Base-by-base conservation (phyloP, 2,888 invertebrate species). In the Platycheirus albimanus region DNA sequence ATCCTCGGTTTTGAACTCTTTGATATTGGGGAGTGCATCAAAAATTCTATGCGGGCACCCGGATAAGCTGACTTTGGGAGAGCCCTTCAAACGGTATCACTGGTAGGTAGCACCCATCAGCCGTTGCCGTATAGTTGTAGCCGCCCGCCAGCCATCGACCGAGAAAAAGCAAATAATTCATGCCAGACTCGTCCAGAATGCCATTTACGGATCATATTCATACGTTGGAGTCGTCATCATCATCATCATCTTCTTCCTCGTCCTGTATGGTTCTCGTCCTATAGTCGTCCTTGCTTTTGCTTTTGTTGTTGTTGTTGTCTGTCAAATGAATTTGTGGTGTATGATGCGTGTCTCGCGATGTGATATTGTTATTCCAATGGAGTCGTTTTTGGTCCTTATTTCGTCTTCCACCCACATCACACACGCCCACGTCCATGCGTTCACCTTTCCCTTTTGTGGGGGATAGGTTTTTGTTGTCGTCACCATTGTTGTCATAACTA, bases 151-250 rank as follows among this genome's bases (percentile, higher is more conserved):
- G 64, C 28, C 30, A 56, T 30, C 77, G 72, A 78, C 78, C 78
- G 69, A 51, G 78, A 74, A 70, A 83, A 78, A 67, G 41, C 74
- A 69, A 69, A 78, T 64, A 85, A 79, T 85, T 63, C 69, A 79
- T 84, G 56, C 69, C 58, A 83, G 83, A 74, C 83, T 79, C 77
- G 85, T 83, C 84, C 83, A 66, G 77, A 78, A 80, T 83, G 80
- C 76, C 80, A 75, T 85, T 86, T 86, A 79, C 83, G 83, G 83
- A 84, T 85, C 85, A 86, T 85, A 85, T 83, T 78, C 72, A 80
- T 76, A 77, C 76, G 72, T 75, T 79, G 79, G 80, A 76, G 83
- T 77, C 81, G 74, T 78, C 70, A 52, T 58, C 38, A 51, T 33
- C 20, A 64, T 64, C 54, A 43, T 67, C 20, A 64, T 64, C 20